A percentile compares a stretch with the other conserved stretches of the same genome.
Evolutionary conservation across 2,797 vertebrate genomes (phyloP).

Genomic region (Acanthornis magna): DNA sequence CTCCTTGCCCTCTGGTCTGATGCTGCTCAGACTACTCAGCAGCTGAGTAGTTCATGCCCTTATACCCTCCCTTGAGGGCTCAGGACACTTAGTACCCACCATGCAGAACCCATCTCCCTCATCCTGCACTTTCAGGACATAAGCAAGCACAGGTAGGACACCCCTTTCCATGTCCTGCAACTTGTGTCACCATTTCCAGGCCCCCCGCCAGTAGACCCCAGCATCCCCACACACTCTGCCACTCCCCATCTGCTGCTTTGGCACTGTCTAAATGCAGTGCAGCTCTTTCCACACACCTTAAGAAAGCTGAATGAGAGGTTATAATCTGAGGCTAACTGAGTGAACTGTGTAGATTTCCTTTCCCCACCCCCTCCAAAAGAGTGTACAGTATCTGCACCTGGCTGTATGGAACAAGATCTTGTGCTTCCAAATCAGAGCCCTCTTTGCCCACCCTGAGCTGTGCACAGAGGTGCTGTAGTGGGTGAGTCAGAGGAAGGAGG

Average conservation of each 20-base stretch:
- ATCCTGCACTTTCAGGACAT: background rate
- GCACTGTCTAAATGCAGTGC: background rate
- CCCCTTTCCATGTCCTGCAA: background rate
- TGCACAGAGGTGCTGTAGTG: background rate
- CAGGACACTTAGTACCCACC: background rate
- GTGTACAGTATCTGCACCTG: background rate
- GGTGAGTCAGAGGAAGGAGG: background rate
- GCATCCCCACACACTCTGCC: background rate
- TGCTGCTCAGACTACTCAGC: background rate
- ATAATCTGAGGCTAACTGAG: background rate
- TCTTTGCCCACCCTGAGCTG: background rate
- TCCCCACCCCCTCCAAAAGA: background rate
- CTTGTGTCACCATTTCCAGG: background rate
- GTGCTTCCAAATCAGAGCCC: background rate
- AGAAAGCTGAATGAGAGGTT: background rate
- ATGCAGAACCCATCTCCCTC: background rate
- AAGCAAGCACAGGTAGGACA: background rate
- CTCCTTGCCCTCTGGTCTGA: background rate
- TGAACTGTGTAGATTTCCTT: background rate
- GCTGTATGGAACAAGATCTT: background rate
- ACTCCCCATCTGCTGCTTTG: background rate
- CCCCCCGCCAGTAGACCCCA: background rate
- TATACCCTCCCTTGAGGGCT: background rate
- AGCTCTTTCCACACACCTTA: background rate
- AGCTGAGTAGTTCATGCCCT: background rate